Evolutionary conservation across 2,797 vertebrate genomes (phyloP).

Genomic region (Anguilla anguilla): DNA sequence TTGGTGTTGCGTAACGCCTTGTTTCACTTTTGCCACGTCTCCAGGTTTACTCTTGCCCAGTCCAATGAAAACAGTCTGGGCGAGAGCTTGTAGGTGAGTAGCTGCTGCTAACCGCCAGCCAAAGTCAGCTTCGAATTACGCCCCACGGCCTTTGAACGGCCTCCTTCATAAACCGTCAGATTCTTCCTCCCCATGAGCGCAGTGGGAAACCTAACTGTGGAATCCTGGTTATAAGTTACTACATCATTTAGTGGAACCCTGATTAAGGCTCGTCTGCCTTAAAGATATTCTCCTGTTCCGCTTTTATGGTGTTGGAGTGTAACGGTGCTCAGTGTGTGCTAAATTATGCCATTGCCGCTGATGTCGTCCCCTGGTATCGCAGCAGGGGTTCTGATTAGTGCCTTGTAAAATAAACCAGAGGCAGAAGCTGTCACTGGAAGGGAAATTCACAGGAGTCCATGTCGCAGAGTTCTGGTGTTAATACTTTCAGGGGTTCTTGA

Average conservation of each 20-base stretch:
- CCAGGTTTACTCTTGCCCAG: not conserved
- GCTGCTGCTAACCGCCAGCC: not conserved
- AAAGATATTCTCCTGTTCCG: not conserved
- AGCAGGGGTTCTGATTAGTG: not conserved
- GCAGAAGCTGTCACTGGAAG: not conserved
- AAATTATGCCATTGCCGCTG: not conserved
- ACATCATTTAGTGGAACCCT: not conserved
- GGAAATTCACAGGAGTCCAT: not conserved
- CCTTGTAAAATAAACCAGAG: not conserved
- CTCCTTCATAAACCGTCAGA: not conserved
- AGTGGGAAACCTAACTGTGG: not conserved
- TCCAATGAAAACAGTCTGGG: slow-evolving; percentile 1
- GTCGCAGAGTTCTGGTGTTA: not conserved
- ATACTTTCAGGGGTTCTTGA: not conserved
- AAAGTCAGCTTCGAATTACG: not conserved
- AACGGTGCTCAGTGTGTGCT: not conserved
- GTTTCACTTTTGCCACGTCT: not conserved
- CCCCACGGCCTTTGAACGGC: not conserved
- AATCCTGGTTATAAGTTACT: not conserved
- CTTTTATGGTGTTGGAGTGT: not conserved
- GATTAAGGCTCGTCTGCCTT: not conserved
- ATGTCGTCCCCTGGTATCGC: not conserved
- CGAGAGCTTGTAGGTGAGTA: not conserved
- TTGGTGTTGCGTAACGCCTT: not conserved
- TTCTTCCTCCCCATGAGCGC: not conserved